Evolutionary conservation across 2,888 invertebrate genomes (phyloP), one percentile per base, ranked within the genome.

Genomic region (Muscina levida): DNA sequence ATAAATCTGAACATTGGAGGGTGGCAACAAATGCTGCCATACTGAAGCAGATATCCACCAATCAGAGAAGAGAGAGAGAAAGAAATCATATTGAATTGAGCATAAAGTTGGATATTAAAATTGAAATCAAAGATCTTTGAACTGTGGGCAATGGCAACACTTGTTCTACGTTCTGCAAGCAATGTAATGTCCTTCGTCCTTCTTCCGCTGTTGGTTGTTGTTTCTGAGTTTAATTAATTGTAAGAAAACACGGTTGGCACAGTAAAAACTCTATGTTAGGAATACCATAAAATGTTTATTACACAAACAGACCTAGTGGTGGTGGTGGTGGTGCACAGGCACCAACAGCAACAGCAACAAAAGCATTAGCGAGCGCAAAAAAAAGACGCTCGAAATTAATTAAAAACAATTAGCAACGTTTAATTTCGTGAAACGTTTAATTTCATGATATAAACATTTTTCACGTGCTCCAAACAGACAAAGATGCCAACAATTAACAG

Each of bases 361-460:
- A 51, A 31, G 24, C 62, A 57, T n/a, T 1, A 67, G 46, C n/a
- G 15, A 26, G n/a, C 17, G 17, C 26, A 26, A 83, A 82, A 83
- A 84, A 79, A 85, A 85, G n/a, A n/a, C n/a, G n/a, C 42, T 62
- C 2, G 22, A 87, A 88, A 85, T 88, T 88, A 86, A 88, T 88
- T 88, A 86, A 88, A 81, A 87, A 87, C 87, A 87, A 87, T 88
- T 87, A 87, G 87, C 84, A 85, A 83, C 84, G 82, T 83, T 83
- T 84, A 84, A 84, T 84, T 85, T 83, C 73, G 80, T 72, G 81
- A 77, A 70, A 79, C 59, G 59, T 79, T 80, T 71, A 78, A 72
- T 77, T 81, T 73, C 59, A 74, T 24, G 82, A 68, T 46, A 65
- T 53, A 57, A 51, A 72, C 57, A 59, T 42, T 48, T 56, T 56